These are phyloP conservation scores for Platycercus adscitus DNA, from an alignment of 2,113 vertebrate species.

Conservation along the genomic window DNA sequence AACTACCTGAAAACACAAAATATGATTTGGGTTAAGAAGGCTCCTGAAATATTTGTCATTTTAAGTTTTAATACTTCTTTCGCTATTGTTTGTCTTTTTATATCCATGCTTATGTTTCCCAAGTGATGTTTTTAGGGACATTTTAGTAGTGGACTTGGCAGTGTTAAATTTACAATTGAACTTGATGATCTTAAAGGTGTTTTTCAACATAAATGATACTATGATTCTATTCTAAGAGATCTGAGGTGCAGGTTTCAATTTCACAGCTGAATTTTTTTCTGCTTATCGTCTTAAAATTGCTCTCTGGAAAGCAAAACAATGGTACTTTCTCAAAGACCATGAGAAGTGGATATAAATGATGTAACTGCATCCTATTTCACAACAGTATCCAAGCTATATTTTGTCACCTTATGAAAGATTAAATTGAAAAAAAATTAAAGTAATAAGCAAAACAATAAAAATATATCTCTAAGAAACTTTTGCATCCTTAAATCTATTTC, in stretches of 20 bases:
- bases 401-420: conserved; percentile 5
- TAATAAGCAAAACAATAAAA: conserved; percentile 12
- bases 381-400: conserved; percentile 17
- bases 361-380: conserved; percentile 11
- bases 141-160: neutral
- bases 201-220: neutral
- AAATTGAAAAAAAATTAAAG: conserved; percentile 40
- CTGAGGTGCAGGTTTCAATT: conserved; percentile 2
- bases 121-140: neutral
- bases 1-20: conserved; percentile 5
- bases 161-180: neutral
- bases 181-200: neutral
- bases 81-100: neutral
- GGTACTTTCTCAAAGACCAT: neutral
- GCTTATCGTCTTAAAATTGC: conserved; percentile 7
- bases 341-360: neutral
- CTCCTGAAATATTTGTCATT: neutral
- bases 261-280: conserved; percentile 15
- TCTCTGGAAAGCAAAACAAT: conserved; percentile 5
- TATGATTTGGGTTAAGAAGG: neutral
- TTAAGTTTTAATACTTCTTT: conserved; percentile 25
- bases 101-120: neutral
- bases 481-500: conserved; percentile 5
- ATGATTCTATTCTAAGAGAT: neutral
- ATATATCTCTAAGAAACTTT: neutral